Evolutionary conservation across 2,113 vertebrate species (phyloP).

Genomic region (Oxyura jamaicensis): DNA sequence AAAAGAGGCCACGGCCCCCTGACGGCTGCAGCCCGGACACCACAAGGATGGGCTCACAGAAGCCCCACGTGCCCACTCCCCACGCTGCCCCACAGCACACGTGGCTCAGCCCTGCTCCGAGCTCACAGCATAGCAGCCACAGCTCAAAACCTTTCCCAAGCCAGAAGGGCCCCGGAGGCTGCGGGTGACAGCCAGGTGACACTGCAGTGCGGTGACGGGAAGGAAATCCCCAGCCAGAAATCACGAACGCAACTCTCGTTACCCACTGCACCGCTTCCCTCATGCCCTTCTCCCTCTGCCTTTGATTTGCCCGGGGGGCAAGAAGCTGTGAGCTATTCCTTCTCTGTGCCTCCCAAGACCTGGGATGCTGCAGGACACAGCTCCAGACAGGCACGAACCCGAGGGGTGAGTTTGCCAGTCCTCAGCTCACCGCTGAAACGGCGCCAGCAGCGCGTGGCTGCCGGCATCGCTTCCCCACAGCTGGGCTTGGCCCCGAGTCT

Average conservation of each 20-base stretch:
- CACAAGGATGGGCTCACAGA: background rate
- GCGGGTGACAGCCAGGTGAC: background rate
- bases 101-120: accelerated
- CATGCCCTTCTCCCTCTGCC: background rate
- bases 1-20: background rate
- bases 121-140: background rate
- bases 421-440: background rate
- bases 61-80: accelerated
- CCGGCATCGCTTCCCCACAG: constrained; percentile 15
- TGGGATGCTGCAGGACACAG: background rate
- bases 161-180: background rate
- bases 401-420: background rate
- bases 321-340: background rate
- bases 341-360: background rate
- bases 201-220: background rate
- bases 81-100: accelerated
- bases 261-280: background rate
- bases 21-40: background rate
- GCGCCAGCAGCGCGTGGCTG: background rate
- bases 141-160: background rate
- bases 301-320: background rate
- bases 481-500: constrained; percentile 43
- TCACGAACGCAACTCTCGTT: background rate
- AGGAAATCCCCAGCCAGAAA: background rate
- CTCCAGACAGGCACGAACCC: background rate